Conservation (phyloP, 2,888 invertebrate genomes). For the Drosophila pegasa region DNA sequence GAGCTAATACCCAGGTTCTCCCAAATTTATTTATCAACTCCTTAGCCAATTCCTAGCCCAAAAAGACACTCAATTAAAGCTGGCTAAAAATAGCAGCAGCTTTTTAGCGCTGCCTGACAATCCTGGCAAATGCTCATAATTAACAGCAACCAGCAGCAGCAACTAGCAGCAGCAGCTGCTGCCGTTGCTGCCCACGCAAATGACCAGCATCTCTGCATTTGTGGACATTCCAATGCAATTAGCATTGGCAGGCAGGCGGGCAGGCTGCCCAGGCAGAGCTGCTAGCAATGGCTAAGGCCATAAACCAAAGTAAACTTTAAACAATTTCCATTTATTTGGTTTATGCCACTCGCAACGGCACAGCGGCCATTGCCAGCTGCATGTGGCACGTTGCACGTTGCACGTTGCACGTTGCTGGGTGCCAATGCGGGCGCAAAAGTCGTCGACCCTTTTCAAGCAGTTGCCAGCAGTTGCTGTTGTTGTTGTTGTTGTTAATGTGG, state of each 20-base stretch:
- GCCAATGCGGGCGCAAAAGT: slow-evolving; percentile 79
- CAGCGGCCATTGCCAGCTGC: slow-evolving; percentile 74
- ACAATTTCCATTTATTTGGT: slow-evolving; percentile 81
- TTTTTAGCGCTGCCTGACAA: slow-evolving; percentile 1
- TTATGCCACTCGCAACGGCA: slow-evolving; percentile 59
- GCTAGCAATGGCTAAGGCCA: slow-evolving; percentile 64
- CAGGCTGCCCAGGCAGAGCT: slow-evolving; percentile 16
- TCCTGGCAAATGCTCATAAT: slow-evolving; percentile 30
- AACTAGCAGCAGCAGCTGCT: slow-evolving; percentile 14
- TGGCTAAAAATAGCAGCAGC: neutral
- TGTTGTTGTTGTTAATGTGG: slow-evolving; percentile 37
- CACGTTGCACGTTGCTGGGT: slow-evolving; percentile 48
- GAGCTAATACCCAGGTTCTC: too few species aligned
- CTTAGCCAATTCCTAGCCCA: neutral
- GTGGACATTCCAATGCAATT: slow-evolving; percentile 74
- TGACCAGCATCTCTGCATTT: slow-evolving; percentile 55
- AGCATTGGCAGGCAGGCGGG: slow-evolving; percentile 59
- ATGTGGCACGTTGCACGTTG: slow-evolving; percentile 38
- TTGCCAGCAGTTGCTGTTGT: slow-evolving; percentile 35
- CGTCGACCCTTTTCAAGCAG: slow-evolving; percentile 74
- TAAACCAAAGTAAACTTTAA: slow-evolving; percentile 79
- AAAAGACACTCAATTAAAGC: slow-evolving; percentile 1
- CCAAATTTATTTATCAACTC: too few species aligned
- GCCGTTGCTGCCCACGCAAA: slow-evolving; percentile 53
- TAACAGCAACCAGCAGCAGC: slow-evolving; percentile 20